Evolutionary conservation across 2,888 invertebrate genomes (phyloP).

Genomic region (Drosophila putrida): DNA sequence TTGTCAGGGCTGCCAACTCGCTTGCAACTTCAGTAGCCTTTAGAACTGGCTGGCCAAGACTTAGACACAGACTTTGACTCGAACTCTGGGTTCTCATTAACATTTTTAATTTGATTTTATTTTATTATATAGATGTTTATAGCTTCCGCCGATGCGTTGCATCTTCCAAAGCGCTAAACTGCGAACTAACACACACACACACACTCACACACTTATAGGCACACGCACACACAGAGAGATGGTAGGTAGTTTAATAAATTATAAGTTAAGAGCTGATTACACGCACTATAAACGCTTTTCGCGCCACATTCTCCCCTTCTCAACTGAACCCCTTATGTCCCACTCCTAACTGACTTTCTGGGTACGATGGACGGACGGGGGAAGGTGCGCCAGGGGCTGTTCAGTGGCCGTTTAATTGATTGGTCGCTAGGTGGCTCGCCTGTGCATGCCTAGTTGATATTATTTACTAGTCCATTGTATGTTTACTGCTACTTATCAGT

Average conservation of each 20-base stretch:
- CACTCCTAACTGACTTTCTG: not conserved
- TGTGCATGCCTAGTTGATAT: conserved; percentile 47
- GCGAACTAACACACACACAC: conserved; percentile 63
- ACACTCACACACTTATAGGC: conserved; percentile 11
- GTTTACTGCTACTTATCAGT: conserved; percentile 65
- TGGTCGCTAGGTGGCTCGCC: conserved; percentile 58
- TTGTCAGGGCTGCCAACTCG: conserved; percentile 39
- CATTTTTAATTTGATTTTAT: conserved; percentile 82
- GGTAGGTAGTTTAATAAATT: conserved; percentile 66
- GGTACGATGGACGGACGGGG: not conserved
- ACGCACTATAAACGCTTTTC: conserved; percentile 78
- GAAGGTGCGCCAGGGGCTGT: conserved; percentile 11
- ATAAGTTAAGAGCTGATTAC: conserved; percentile 81
- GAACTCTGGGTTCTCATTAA: conserved; percentile 66
- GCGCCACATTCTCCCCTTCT: conserved; percentile 47
- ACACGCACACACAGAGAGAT: not conserved
- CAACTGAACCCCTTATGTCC: not conserved
- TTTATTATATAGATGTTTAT: conserved; percentile 80
- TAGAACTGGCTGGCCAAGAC: conserved; percentile 7
- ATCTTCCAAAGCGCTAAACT: conserved; percentile 67
- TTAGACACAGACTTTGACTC: not conserved
- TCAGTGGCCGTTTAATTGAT: conserved; percentile 63
- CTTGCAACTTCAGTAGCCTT: not conserved
- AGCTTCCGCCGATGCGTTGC: conserved; percentile 79
- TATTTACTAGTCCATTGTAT: conserved; percentile 61